These are phyloP conservation scores for Watsonalla cultraria DNA, from an alignment of 2,888 invertebrate genomes.

Conservation along the genomic window DNA sequence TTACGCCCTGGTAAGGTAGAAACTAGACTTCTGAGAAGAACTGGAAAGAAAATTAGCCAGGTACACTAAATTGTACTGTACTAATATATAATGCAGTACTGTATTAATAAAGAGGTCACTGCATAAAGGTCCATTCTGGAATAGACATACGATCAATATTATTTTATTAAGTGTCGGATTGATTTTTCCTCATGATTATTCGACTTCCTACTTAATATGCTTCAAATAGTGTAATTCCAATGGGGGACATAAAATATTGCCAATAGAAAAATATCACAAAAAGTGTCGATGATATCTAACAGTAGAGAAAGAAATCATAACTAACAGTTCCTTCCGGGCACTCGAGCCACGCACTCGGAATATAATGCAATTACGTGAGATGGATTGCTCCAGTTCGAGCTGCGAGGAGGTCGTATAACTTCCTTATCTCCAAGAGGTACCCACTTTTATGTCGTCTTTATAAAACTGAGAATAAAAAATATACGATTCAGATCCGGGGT, in stretches of 20 bases:
- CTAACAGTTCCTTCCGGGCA: conserved; percentile 37
- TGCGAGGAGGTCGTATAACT: conserved; percentile 45
- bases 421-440: conserved; percentile 42
- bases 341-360: conserved; percentile 46
- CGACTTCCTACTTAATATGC: background rate
- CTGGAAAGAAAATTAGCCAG: no score
- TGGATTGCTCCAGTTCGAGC: conserved; percentile 53
- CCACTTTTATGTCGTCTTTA: conserved; percentile 47
- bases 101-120: no score
- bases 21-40: no score
- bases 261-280: conserved; percentile 11
- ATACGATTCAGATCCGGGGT: conserved; percentile 9
- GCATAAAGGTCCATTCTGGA: no score
- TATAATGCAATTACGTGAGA: conserved; percentile 64
- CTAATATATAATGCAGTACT: no score
- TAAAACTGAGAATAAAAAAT: conserved; percentile 44
- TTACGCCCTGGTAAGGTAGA: no score
- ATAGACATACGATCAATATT: no score
- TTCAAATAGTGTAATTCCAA: background rate
- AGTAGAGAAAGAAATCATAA: conserved; percentile 43
- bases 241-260: background rate
- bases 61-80: no score
- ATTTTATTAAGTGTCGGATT: no score
- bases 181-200: background rate
- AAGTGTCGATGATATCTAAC: conserved; percentile 35